These are phyloP conservation scores for Tineola bisselliella DNA, from an alignment of 2,888 invertebrate species.

Conservation along the genomic window DNA sequence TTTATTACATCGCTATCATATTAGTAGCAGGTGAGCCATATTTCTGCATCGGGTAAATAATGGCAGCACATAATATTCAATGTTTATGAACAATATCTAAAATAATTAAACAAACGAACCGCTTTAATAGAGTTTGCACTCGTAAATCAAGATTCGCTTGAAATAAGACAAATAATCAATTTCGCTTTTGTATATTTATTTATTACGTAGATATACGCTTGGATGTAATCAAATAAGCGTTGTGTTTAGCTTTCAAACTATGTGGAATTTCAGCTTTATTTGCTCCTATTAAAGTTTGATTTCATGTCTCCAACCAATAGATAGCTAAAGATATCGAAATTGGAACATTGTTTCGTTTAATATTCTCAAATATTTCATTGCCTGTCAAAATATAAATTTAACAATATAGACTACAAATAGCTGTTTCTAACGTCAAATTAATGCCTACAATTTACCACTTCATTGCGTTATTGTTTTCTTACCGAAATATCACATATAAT, in stretches of 20 bases:
- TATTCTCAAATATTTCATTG: neutral
- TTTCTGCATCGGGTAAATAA: neutral
- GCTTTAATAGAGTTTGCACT: neutral
- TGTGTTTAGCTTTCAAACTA: neutral
- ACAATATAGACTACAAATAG: neutral
- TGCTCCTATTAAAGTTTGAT: neutral
- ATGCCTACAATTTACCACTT: too few species aligned
- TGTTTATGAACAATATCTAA: neutral
- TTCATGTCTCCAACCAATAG: neutral
- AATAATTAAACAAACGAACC: neutral
- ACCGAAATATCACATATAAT: too few species aligned
- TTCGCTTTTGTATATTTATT: neutral
- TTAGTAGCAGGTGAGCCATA: neutral
- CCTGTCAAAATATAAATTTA: neutral
- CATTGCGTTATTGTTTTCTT: too few species aligned
- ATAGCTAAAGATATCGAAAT: neutral
- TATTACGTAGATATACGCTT: neutral
- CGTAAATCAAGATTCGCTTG: neutral
- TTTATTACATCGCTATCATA: neutral
- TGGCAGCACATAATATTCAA: neutral
- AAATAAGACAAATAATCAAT: constrained; percentile 1
- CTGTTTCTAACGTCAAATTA: too few species aligned
- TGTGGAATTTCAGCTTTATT: neutral
- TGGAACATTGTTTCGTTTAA: neutral
- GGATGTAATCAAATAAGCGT: neutral